Conservation (phyloP, 2,797 vertebrate genomes). For the Lacerta viridis region DNA sequence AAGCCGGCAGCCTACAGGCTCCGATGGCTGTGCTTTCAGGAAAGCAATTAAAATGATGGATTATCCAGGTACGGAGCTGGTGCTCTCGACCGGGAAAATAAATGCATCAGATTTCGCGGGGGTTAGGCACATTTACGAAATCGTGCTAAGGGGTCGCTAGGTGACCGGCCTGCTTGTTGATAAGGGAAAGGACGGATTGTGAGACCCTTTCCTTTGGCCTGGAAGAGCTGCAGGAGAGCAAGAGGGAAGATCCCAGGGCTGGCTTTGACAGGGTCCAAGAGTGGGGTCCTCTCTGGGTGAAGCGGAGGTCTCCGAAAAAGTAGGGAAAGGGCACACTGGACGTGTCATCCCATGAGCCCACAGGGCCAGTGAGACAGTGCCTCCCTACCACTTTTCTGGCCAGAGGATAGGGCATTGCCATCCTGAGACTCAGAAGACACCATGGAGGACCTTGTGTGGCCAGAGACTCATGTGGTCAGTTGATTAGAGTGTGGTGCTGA, state of each 20-base stretch:
- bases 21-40: conserved; percentile 49
- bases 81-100: conserved; percentile 39
- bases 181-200: background rate
- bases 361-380: no score
- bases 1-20: background rate
- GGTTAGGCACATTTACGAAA: conserved; percentile 52
- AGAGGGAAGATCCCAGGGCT: no score
- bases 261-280: no score
- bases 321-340: no score
- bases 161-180: background rate
- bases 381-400: no score
- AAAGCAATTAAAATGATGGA: conserved; percentile 70
- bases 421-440: no score
- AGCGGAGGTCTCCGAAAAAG: no score
- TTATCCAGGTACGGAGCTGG: conserved; percentile 41
- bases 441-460: no score
- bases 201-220: no score
- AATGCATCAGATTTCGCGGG: conserved; percentile 46
- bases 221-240: no score
- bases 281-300: no score
- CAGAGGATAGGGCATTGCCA: no score
- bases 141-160: background rate
- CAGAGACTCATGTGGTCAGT: background rate
- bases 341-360: background rate
- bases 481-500: background rate